Conservation (phyloP, 2,888 invertebrate species). For the Hyles lineata region DNA sequence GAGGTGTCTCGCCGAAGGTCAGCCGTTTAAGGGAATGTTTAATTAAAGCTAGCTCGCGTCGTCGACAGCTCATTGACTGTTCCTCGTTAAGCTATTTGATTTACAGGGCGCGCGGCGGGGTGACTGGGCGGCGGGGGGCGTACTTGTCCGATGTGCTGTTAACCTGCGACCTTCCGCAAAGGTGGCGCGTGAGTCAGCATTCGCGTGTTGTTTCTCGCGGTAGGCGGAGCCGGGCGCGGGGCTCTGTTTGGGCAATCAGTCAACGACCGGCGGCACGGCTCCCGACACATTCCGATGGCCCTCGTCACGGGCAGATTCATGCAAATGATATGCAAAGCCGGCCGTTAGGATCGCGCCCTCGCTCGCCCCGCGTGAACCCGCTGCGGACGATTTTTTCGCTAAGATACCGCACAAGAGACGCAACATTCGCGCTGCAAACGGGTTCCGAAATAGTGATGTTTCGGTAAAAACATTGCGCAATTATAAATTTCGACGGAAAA, state of each 20-base stretch:
- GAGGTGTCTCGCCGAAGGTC: slow-evolving; percentile 63
- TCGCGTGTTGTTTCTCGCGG: slow-evolving; percentile 61
- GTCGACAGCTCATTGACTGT: slow-evolving; percentile 50
- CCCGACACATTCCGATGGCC: slow-evolving; percentile 63
- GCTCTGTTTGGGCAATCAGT: slow-evolving; percentile 66
- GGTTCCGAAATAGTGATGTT: slow-evolving; percentile 48
- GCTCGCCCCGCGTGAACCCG: slow-evolving; percentile 44
- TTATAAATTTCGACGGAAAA: slow-evolving; percentile 60
- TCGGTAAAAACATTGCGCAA: slow-evolving; percentile 52
- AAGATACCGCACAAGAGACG: slow-evolving; percentile 26
- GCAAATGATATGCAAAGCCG: slow-evolving; percentile 68
- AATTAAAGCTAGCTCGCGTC: slow-evolving; percentile 68
- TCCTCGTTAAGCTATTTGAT: slow-evolving; percentile 70
- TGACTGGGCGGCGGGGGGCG: slow-evolving; percentile 40
- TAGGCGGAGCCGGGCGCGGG: slow-evolving; percentile 55
- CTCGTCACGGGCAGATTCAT: slow-evolving; percentile 73
- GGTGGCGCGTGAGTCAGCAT: slow-evolving; percentile 64
- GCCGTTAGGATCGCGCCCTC: slow-evolving; percentile 60
- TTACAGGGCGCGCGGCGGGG: slow-evolving; percentile 56
- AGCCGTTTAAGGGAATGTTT: slow-evolving; percentile 65
- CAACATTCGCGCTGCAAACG: slow-evolving; percentile 37
- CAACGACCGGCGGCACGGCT: slow-evolving; percentile 66
- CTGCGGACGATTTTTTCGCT: slow-evolving; percentile 49
- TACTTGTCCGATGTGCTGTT: slow-evolving; percentile 61
- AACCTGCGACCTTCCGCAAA: slow-evolving; percentile 73